Evolutionary conservation across 2,888 invertebrate species (phyloP).

Genomic region (Hirtodrosophila duncani): DNA sequence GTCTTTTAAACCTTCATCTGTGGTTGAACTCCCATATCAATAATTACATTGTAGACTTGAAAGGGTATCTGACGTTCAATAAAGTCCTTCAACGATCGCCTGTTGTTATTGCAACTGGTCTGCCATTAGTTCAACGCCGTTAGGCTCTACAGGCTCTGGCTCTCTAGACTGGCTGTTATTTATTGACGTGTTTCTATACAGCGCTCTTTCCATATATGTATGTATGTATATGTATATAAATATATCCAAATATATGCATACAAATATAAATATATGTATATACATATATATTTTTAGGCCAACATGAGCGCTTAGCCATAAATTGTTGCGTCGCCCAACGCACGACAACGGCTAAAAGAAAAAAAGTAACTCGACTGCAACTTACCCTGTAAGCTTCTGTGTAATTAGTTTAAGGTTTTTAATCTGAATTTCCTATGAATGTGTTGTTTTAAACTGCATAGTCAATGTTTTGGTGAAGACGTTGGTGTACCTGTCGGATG

Average conservation of each 20-base stretch:
- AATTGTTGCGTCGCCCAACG: constrained; percentile 52
- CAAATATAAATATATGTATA: constrained; percentile 46
- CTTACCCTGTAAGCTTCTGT: no score
- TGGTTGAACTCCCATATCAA: no score
- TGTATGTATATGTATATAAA: constrained; percentile 1
- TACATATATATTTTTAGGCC: constrained; percentile 46
- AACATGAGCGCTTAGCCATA: constrained; percentile 65
- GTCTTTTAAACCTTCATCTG: no score
- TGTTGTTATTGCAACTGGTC: constrained; percentile 12
- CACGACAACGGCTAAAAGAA: constrained; percentile 18
- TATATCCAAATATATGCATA: constrained; percentile 61
- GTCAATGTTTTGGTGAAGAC: no score
- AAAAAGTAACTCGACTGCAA: no score
- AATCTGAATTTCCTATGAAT: no score
- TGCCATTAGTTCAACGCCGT: constrained; percentile 55
- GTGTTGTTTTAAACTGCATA: no score
- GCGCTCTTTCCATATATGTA: constrained; percentile 32
- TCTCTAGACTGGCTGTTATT: constrained; percentile 46
- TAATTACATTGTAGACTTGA: no score
- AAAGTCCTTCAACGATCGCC: no score
- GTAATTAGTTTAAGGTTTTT: no score
- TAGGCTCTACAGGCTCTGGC: constrained; percentile 1
- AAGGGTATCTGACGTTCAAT: no score
- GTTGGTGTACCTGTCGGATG: no score
- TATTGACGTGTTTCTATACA: constrained; percentile 62